Evolutionary conservation across 2,797 vertebrate genomes (phyloP), one percentile per base, ranked within the genome.

Genomic region (Phylloscopus collybita): DNA sequence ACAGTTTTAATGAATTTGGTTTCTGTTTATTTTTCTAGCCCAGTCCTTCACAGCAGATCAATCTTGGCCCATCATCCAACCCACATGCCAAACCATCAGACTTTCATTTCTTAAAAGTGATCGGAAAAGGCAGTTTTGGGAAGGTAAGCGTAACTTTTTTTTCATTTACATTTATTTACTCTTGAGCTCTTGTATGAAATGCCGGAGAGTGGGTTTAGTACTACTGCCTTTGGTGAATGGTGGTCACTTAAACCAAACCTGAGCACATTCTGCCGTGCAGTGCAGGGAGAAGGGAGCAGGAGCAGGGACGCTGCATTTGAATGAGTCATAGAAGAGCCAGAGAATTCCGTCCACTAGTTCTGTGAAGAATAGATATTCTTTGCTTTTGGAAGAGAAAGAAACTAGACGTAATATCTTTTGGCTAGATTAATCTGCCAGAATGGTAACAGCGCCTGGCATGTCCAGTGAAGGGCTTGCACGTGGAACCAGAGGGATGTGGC

Each of bases 61-160:
- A 99, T 98, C 98, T 99, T 19, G 99, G 99, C 14, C 99, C 99
- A 0, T 99, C 99, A 54, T 99, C 99, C 73, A 99, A 99, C 90
- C 99, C 99, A 56, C 99, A 99, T 3, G 99, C 99, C 80, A 99
- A 99, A 92, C 99, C 99, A 19, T 99, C 98, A 5, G 99, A 99
- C 93, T 99, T 99, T 57, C 99, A 99, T 97, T 99, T 99, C 97
- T 98, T 99, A 90, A 99, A 99, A 97, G 99, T 99, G 91, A 99
- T 99, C 23, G 99, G 99, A 69, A 99, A 99, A 96, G 99, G 99
- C 95, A 99, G 99, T 98, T 99, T 99, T 74, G 99, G 99, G 80
- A 99, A 99, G 96, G 98, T 98, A 97, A 97, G 27, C 17, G 30
- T 30, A 57, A 29, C 3, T 61, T n/a, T 5, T 57, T 79, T 74